These are phyloP conservation scores for Hoplostethus mediterraneus DNA, from an alignment of 2,797 vertebrate genomes.

Conservation along the genomic window DNA sequence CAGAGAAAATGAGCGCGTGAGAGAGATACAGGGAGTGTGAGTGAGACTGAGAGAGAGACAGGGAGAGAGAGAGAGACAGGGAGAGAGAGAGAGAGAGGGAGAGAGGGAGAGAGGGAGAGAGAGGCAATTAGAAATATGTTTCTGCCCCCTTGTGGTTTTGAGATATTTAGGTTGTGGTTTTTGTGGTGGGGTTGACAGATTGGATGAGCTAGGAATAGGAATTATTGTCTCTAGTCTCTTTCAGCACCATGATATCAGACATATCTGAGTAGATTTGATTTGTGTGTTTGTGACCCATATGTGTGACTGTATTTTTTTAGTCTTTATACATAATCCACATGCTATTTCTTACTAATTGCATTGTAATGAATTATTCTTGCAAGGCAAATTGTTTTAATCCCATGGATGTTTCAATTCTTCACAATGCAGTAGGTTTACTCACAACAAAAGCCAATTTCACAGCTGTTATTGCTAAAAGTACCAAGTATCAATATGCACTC, in stretches of 20 bases:
- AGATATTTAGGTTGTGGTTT: slow-evolving; percentile 7
- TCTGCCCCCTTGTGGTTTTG: slow-evolving; percentile 79
- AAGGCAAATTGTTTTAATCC: too few species aligned
- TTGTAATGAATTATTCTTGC: neutral
- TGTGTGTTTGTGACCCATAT: neutral
- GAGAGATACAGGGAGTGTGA: neutral
- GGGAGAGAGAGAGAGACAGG: neutral
- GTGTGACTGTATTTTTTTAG: neutral
- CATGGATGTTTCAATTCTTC: neutral
- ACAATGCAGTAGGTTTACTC: neutral
- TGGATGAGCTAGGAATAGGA: neutral
- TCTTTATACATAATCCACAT: neutral
- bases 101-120: slow-evolving; percentile 14
- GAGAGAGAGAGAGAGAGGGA: neutral
- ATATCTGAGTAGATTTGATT: neutral
- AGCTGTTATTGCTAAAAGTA: neutral
- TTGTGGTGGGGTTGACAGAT: neutral
- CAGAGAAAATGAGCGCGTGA: too few species aligned
- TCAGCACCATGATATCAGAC: neutral
- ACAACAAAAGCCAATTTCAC: neutral
- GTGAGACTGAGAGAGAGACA: neutral
- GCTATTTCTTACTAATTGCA: neutral
- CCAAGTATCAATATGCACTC: neutral
- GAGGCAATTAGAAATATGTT: slow-evolving; percentile 32
- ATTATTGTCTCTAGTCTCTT: neutral